A percentile compares a stretch with the other conserved stretches of the same genome.
Evolutionary conservation across 2,113 vertebrate genomes (phyloP).

Genomic region (Tenebrosternarchus preto): DNA sequence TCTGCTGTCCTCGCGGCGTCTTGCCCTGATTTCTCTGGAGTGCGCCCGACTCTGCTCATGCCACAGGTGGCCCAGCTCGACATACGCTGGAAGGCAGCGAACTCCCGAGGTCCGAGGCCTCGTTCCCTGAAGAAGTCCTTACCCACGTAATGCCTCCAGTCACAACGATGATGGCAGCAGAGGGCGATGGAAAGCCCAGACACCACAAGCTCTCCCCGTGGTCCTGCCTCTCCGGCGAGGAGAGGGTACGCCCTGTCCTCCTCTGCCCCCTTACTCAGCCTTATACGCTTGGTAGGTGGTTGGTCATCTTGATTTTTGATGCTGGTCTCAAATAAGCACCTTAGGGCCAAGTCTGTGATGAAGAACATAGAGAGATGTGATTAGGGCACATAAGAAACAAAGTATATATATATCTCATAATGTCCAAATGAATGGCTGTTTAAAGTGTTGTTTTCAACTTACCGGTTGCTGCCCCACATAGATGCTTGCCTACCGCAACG

Average conservation of each 20-base stretch:
- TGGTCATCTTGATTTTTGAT: constrained; percentile 57
- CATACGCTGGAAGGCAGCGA: constrained; percentile 90
- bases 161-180: constrained; percentile 96
- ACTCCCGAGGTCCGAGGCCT: constrained; percentile 85
- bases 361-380: neutral
- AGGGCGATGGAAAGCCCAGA: constrained; percentile 86
- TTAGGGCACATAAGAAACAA: neutral
- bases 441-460: constrained; percentile 30
- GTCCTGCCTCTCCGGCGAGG: constrained; percentile 32
- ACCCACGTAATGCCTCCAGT: constrained; percentile 95
- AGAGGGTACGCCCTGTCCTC: neutral
- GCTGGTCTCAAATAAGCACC: constrained; percentile 81
- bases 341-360: constrained; percentile 86
- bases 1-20: neutral
- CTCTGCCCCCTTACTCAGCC: constrained; percentile 53
- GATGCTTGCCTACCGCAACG: constrained; percentile 92
- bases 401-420: neutral
- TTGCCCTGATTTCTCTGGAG: constrained; percentile 42
- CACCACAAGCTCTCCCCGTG: constrained; percentile 59
- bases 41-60: constrained; percentile 57
- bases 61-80: constrained; percentile 98
- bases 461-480: constrained; percentile 97
- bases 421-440: neutral
- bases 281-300: constrained; percentile 77
- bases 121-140: constrained; percentile 83